Percentiles rank a stretch among this genome's conserved stretches.
Conservation (phyloP, 2,113 vertebrate genomes). For the Pteruthius melanotis region DNA sequence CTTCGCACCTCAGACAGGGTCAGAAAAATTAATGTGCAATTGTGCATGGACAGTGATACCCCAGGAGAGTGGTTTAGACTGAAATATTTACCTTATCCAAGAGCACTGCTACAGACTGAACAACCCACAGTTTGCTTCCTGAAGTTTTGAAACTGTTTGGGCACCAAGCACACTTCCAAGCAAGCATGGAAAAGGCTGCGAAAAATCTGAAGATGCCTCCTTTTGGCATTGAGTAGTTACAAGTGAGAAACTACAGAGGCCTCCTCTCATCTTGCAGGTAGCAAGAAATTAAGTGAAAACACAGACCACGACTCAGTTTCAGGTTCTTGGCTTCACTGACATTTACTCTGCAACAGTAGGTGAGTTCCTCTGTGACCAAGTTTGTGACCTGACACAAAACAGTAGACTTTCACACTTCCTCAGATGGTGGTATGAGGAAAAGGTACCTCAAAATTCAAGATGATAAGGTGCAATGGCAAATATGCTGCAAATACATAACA, state of each 20-base stretch:
- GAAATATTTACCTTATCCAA: not conserved
- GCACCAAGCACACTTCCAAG: not conserved
- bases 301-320: not conserved
- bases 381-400: not conserved
- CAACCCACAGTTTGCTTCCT: not conserved
- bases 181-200: not conserved
- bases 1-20: not conserved
- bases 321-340: not conserved
- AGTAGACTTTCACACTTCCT: not conserved
- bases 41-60: not conserved
- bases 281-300: not conserved
- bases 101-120: not conserved
- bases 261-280: not conserved
- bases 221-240: not conserved
- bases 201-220: not conserved
- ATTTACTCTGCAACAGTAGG: not conserved
- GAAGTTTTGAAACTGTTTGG: not conserved
- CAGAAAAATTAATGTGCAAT: not conserved
- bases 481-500: too few species aligned
- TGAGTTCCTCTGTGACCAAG: not conserved
- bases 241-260: not conserved
- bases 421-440: not conserved
- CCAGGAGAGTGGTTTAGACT: not conserved
- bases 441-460: not conserved
- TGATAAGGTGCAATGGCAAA: not conserved